Evolutionary conservation across 2,113 vertebrate species (phyloP), one percentile per base, ranked within the genome.

Genomic region (Irena cyanogastra): DNA sequence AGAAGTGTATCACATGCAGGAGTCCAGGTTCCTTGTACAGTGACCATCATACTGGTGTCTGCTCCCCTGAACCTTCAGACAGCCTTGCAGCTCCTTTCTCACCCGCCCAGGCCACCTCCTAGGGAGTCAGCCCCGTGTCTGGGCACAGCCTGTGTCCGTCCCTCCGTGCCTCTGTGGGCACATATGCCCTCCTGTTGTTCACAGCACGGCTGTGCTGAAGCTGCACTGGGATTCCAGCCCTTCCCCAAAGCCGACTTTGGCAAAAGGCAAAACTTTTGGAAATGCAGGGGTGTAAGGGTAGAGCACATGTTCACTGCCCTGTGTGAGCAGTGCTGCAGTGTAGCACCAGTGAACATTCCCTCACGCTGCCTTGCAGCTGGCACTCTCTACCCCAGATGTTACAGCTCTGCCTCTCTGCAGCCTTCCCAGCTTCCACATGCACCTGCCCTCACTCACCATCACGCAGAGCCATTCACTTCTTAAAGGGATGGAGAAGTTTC

Each of bases 121-220:
- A 6, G 24, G 1, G 26, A 19, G 16, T 16, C 27, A 42, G 63
- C 30, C 61, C 14, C 4, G 0, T 35, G 31, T 41, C 42, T 50
- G 52, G 82, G 21, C 78, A 30, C 24, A 37, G 50, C 18, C 18
- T 3, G 3, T 12, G 41, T 22, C 49, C 11, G 1, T 33, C 57
- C 28, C 39, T 22, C 3, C 0, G 0, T 4, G 45, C 18, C 75
- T 74, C 74, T 57, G 0, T 1, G 3, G 11, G 59, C 88, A 84
- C 41, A 37, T 35, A 3, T 6, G 23, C 41, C 6, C 30, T 86
- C 23, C 21, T 21, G 20, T 3, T 11, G 10, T 30, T 50, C 44
- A 9, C 22, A 45, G 47, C 19, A 10, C 0, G 0, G 4, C 71
- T 14, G 11, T 50, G 83, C 89, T 79, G 83, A 20, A 47, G 39